Percentiles rank a stretch among this genome's conserved stretches.
phyloP scores from a whole-genome alignment of 2,797 vertebrate species.

The Euphonia xanthogaster region DNA sequence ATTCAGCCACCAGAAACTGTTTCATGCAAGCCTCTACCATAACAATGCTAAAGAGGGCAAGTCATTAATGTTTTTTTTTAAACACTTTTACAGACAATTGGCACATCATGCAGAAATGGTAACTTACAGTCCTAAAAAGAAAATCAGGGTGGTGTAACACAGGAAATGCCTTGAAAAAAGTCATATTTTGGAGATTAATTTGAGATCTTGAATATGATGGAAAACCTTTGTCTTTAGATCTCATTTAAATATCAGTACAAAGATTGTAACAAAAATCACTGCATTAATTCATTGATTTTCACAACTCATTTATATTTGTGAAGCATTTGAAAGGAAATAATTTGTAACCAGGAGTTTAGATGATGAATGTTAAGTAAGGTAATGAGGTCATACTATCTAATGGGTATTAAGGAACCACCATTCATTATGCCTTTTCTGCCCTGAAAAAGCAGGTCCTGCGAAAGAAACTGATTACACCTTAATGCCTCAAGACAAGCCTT shows the following conservation, averaged over 20 bases:
- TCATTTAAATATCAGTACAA: not conserved
- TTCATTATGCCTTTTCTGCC: not conserved
- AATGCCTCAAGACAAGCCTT: not conserved
- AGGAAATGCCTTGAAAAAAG: not conserved
- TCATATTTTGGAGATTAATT: not conserved
- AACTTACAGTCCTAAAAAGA: not conserved
- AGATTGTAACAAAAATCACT: not conserved
- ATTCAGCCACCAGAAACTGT: not conserved
- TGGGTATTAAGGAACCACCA: not conserved
- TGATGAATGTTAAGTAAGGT: not conserved
- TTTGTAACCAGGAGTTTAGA: not conserved
- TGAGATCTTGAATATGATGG: not conserved
- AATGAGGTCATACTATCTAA: not conserved
- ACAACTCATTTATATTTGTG: not conserved
- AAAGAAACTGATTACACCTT: not conserved
- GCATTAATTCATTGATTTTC: not conserved
- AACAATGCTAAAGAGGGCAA: not conserved
- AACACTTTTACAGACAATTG: not conserved
- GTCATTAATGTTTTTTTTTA: not conserved
- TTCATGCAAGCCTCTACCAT: not conserved
- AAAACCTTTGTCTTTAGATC: not conserved
- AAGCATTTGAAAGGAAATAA: not conserved
- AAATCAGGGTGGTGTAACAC: not conserved
- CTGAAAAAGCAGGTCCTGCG: not conserved
- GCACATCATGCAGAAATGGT: not conserved